Base-by-base conservation (phyloP, 2,113 vertebrate genomes). In the Mus pahari region DNA sequence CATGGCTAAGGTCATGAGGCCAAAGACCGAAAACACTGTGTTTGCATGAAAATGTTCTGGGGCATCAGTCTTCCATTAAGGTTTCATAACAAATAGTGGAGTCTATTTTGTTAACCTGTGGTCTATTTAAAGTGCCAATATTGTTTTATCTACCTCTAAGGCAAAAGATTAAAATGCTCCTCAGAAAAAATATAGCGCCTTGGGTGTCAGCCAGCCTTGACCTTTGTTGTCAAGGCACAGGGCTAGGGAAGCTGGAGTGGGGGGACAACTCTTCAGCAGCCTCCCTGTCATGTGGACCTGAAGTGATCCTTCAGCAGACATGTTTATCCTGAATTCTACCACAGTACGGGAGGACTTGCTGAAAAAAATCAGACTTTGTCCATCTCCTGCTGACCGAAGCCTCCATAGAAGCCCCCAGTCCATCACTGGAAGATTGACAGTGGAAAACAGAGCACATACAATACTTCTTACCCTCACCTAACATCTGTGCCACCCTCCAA, bases 241-340 rank as follows among this genome's bases (percentile, higher is more conserved):
- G 17, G 48, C 16, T 7, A 36, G 7, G 20, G n/a, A 45, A 39
- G 22, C 3, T 0, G 0, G 1, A 3, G 0, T 26, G 22, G 0
- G 0, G 0, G 20, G 5, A 3, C 20, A 28, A 42, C 7, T 33
- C 39, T 33, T 33, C 39, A 4, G 17, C 42, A 86, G 42, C 5
- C 42, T 45, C 55, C 19, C 16, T 33, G 19, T 19, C 31, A 16
- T 10, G 1, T 7, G 1, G 1, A 3, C 33, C 5, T 3, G 13
- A 0, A 9, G 4, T 0, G 6, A 4, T 20, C n/a, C 73, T 50
- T 45, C 6, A 0, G 3, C 0, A 36, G 42, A 28, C 10, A 10
- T 33, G 9, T 17, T 36, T 45, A 33, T 50, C 42, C 3, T 13
- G 14, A 70, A 50, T 48, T 60, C 70, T 20, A 10, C 28, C 12